Evolutionary conservation across 2,113 vertebrate genomes (phyloP), one percentile per base, ranked within the genome.

Genomic region (Synodontis membranacea): DNA sequence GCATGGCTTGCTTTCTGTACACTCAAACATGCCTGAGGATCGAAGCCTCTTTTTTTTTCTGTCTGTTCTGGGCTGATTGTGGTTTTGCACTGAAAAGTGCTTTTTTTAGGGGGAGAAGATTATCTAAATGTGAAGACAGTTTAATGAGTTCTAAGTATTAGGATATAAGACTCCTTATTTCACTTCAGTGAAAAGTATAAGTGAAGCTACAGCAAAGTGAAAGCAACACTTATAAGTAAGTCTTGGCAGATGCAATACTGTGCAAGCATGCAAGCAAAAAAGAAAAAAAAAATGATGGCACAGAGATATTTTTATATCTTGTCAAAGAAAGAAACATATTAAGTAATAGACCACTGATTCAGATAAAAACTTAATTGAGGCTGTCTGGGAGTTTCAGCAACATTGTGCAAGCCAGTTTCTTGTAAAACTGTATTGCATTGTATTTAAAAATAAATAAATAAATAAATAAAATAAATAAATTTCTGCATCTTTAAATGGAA

Each of bases 11-110:
- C 31, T 84, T 88, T 70, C 54, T 74, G 23, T 79, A 88, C 52
- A 80, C 54, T 84, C 62, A 80, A 80, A 64, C 84, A 86, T 79
- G 48, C 84, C 68, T 56, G 50, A 66, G 60, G 82, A 88, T 42
- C 39, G 54, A 86, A 0, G 15, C 14, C 19, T 19, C 80, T 84
- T 83, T 31, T 84, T 70, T 42, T 68, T 56, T 10, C 37, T 72
- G 12, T 74, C 66, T 60, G 31, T 72, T 58, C 28, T 70, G 72
- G 37, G 39, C 84, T 78, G 84, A 80, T 81, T 56, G 37, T 66
- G 74, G 72, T 84, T 81, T 80, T 78, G 5, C 14, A 78, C 46
- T 15, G 46, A 78, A 83, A 83, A 84, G 19, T 56, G 28, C 28
- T 44, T 60, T 48, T 46, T 70, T 56, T 28, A n/a, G n/a, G 48